Conservation (phyloP, 2,113 vertebrate species). For the Hirundichthys speculiger region DNA sequence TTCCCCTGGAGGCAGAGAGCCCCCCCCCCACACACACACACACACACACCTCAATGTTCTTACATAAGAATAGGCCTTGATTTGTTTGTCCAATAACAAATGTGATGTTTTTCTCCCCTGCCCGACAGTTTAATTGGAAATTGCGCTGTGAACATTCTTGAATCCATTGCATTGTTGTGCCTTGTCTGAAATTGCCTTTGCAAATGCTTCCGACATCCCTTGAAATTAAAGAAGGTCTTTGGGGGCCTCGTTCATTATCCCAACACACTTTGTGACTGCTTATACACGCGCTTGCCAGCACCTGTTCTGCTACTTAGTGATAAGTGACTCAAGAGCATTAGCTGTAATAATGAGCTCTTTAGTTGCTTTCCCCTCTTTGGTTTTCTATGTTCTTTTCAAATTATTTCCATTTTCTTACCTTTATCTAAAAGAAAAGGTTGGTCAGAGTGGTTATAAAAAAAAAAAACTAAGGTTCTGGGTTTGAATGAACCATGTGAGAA, state of each 20-base stretch:
- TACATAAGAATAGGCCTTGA: constrained; percentile 31
- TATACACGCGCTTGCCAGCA: constrained; percentile 57
- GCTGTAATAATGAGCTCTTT: constrained; percentile 62
- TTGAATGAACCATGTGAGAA: constrained; percentile 1
- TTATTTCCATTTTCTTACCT: constrained; percentile 1
- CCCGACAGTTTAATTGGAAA: constrained; percentile 69
- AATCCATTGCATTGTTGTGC: constrained; percentile 50
- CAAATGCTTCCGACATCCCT: constrained; percentile 57
- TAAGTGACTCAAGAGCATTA: constrained; percentile 69
- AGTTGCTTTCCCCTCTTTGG: constrained; percentile 24
- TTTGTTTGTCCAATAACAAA: constrained; percentile 50
- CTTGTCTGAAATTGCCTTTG: constrained; percentile 64
- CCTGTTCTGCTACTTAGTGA: constrained; percentile 70
- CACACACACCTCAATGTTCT: constrained; percentile 8
- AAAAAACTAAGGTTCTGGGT: no score
- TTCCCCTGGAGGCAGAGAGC: constrained; percentile 1
- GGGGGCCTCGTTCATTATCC: constrained; percentile 60
- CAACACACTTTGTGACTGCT: constrained; percentile 56
- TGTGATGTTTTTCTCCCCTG: constrained; percentile 23
- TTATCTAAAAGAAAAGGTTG: background rate
- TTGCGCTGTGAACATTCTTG: constrained; percentile 36
- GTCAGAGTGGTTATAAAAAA: no score
- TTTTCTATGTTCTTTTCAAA: constrained; percentile 2
- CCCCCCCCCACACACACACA: no score
- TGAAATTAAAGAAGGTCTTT: constrained; percentile 52